Conservation (phyloP, 2,113 vertebrate species). For the Pyrgilauda ruficollis region DNA sequence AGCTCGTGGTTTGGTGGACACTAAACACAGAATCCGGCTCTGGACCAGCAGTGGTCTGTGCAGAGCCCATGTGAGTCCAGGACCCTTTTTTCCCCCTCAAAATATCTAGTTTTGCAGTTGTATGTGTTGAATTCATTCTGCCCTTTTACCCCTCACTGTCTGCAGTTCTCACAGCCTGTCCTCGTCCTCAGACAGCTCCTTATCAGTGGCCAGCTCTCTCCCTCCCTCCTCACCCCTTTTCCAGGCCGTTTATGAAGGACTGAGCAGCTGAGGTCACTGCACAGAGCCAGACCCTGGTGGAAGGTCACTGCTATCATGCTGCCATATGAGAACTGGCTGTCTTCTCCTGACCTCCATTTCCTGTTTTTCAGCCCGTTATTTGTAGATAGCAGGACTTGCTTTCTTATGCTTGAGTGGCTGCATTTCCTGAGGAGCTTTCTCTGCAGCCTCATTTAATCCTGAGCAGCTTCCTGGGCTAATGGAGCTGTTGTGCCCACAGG, state of each 20-base stretch:
- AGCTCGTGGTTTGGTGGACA: background rate
- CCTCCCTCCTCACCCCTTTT: background rate
- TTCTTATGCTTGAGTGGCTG: background rate
- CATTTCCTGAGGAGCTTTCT: background rate
- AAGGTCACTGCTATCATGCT: background rate
- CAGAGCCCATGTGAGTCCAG: background rate
- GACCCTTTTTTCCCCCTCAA: background rate
- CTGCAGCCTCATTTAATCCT: background rate
- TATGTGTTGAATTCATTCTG: background rate
- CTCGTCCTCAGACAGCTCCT: background rate
- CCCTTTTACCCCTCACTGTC: background rate
- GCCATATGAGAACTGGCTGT: background rate
- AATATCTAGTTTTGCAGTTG: background rate
- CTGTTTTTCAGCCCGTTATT: conserved; percentile 8
- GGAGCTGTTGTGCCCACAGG: background rate
- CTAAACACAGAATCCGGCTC: accelerated
- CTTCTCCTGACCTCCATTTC: background rate
- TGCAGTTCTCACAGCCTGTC: background rate
- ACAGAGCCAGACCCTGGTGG: background rate
- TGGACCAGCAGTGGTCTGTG: background rate
- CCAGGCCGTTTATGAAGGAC: background rate
- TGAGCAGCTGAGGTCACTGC: background rate
- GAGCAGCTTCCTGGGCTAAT: background rate
- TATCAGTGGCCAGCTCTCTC: background rate
- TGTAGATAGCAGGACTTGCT: background rate